A percentile compares a stretch with the other conserved stretches of the same genome.
phyloP scores from a whole-genome alignment of 2,113 vertebrate species.

The Alethe castanea region DNA sequence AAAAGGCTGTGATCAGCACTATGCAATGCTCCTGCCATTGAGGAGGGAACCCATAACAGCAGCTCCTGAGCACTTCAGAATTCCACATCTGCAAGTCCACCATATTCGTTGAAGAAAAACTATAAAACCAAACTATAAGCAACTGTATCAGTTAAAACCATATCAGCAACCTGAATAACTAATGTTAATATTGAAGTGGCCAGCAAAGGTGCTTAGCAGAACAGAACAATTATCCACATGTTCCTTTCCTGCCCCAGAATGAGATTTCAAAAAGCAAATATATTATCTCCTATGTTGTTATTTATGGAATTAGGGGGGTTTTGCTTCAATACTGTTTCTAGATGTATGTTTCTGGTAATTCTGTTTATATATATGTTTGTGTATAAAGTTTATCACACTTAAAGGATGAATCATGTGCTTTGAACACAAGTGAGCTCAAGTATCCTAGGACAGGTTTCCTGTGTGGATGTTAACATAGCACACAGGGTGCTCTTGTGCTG shows the following conservation, averaged over 20 bases:
- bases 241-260: background rate
- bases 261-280: background rate
- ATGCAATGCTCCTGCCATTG: background rate
- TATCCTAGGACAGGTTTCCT: background rate
- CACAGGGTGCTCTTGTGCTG: background rate
- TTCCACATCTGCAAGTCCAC: background rate
- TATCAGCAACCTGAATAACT: background rate
- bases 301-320: background rate
- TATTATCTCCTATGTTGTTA: background rate
- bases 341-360: background rate
- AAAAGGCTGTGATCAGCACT: background rate
- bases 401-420: accelerated
- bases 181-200: background rate
- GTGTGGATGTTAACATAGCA: background rate
- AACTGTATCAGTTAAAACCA: background rate
- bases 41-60: background rate
- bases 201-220: background rate
- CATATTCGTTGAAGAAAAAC: background rate
- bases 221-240: background rate
- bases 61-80: background rate
- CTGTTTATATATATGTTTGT: background rate
- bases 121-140: background rate
- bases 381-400: background rate
- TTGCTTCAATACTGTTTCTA: background rate
- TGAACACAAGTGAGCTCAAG: accelerated